Evolutionary conservation across 2,113 vertebrate genomes (phyloP), one percentile per base, ranked within the genome.

Genomic region (Stigmatopora nigra): DNA sequence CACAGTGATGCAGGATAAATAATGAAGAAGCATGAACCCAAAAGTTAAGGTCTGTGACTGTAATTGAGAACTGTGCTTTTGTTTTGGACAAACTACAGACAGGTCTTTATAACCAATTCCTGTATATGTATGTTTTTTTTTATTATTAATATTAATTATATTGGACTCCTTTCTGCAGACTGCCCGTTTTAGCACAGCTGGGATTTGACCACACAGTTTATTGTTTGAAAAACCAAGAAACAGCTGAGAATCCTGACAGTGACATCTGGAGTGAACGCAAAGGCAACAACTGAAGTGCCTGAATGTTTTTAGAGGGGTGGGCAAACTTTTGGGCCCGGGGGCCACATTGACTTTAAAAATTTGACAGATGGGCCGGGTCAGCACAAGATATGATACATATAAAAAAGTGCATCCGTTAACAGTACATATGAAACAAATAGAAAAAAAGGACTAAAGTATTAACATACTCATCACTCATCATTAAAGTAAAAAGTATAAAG

Each of bases 1-100:
- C 71, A 69, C 73, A 68, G 67, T 74, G 78, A 71, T 53, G 68
- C 71, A 73, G 48, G 67, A 67, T 84, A 69, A 85, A 83, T 84
- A 85, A 81, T 85, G 51, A 73, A 82, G 59, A 71, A 61, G 68
- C 60, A 49, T 22, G 1, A 61, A 73, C 72, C 69, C 63, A 45
- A 44, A 61, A 44, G 8, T 11, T 19, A 45, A 20, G n/a, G 36
- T 31, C 13, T 53, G 19, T 22, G 20, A 19, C 53, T 31, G 53
- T 56, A 15, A 31, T 13, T 31, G 11, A 13, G 19, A 41, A 19
- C 35, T 17, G 12, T 16, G 38, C 35, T 59, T 41, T 4, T n/a
- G 35, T 59, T 59, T 36, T 41, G 57, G 57, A 17, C 16, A 59
- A n/a, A n/a, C 7, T 58, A 8, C 25, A 25, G 19, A 38, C 31